Conservation (phyloP, 2,797 vertebrate species). For the Geotrypetes seraphini region DNA sequence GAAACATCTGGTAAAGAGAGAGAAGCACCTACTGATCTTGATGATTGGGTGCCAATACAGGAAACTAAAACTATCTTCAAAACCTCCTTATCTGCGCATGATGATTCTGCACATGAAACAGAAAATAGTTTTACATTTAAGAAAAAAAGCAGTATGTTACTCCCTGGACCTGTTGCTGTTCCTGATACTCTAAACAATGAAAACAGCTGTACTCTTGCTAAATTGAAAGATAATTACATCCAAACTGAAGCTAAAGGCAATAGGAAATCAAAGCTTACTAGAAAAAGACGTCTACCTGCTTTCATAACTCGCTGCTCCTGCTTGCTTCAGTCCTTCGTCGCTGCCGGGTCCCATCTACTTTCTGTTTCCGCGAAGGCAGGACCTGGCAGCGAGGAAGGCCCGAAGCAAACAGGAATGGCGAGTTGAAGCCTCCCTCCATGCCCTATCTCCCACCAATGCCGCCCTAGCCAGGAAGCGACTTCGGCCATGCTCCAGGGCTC, state of each 20-base stretch:
- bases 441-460: no score
- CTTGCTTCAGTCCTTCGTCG: no score
- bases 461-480: no score
- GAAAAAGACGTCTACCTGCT: background rate
- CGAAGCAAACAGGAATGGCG: no score
- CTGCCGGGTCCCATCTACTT: no score
- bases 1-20: no score
- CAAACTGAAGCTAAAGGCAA: slow-evolving; percentile 5
- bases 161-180: background rate
- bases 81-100: background rate
- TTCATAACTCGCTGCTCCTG: no score
- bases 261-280: slow-evolving; percentile 3
- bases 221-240: slow-evolving; percentile 4
- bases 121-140: background rate
- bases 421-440: no score
- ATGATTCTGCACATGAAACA: background rate
- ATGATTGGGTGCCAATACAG: background rate
- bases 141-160: slow-evolving; percentile 5
- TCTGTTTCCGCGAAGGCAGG: no score
- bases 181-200: background rate
- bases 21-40: no score
- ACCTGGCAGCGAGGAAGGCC: no score
- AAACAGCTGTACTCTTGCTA: background rate
- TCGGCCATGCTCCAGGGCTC: no score
- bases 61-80: background rate